A percentile compares a stretch with the other conserved stretches of the same genome.
phyloP scores from a whole-genome alignment of 2,888 invertebrate species.

The Apamea crenata region DNA sequence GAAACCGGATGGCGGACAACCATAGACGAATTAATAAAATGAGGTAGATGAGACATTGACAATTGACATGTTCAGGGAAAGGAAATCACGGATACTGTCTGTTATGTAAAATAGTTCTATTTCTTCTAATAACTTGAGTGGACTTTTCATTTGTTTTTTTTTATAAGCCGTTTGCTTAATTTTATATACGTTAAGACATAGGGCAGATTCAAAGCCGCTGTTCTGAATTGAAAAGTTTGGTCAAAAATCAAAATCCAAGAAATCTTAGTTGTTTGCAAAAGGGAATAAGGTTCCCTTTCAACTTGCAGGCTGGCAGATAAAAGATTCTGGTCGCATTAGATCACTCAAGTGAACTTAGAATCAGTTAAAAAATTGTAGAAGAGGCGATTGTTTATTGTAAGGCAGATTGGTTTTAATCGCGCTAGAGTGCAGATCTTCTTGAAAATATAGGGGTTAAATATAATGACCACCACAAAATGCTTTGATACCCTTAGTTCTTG shows the following conservation, averaged over 20 bases:
- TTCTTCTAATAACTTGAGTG: not conserved
- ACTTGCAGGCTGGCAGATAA: too few species aligned
- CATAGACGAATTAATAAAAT: conserved; percentile 17
- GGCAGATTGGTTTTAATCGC: too few species aligned
- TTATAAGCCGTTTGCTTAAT: not conserved
- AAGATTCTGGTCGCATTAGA: too few species aligned
- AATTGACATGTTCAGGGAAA: not conserved
- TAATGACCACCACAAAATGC: too few species aligned
- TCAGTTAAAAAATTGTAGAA: too few species aligned
- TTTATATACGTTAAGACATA: not conserved
- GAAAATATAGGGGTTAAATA: too few species aligned
- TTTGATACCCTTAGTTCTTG: too few species aligned
- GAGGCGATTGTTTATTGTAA: too few species aligned
- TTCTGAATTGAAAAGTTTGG: not conserved
- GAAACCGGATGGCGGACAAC: conserved; percentile 17
- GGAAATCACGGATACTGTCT: not conserved
- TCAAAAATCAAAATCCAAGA: not conserved
- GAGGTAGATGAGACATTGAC: not conserved
- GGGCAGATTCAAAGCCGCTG: not conserved
- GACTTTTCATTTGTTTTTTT: not conserved
- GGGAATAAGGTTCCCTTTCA: too few species aligned
- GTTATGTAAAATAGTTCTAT: not conserved
- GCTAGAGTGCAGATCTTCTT: too few species aligned
- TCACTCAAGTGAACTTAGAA: too few species aligned
- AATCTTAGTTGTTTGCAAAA: not conserved